Percentiles rank a stretch among this genome's conserved stretches.
Evolutionary conservation across 2,113 vertebrate species (phyloP).

Genomic region (Chamaetylas fuelleborni): DNA sequence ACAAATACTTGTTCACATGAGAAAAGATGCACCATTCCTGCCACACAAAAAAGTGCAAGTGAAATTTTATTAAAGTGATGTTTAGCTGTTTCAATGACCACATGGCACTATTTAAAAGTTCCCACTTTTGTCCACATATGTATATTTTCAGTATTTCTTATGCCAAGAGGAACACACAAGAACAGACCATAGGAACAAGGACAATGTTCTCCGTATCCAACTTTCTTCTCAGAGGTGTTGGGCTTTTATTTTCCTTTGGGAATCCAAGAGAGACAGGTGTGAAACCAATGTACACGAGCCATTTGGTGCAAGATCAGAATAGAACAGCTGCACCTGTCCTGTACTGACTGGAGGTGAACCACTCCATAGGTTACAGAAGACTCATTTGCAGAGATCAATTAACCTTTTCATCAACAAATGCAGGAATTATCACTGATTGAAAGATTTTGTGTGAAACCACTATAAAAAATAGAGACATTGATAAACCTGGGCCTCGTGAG

Average conservation of each 20-base stretch:
- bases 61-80: not conserved
- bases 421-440: not conserved
- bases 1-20: not conserved
- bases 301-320: not conserved
- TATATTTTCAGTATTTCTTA: not conserved
- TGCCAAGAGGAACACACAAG: fast-evolving
- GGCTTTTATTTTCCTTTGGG: not conserved
- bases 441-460: not conserved
- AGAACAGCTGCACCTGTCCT: fast-evolving
- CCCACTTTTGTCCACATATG: not conserved
- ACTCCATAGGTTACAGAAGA: not conserved
- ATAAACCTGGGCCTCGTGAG: not conserved
- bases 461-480: not conserved
- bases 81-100: not conserved
- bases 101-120: not conserved
- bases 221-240: not conserved
- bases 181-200: not conserved
- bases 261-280: not conserved
- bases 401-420: not conserved
- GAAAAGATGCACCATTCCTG: not conserved
- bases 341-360: not conserved
- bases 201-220: fast-evolving
- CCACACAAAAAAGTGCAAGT: not conserved
- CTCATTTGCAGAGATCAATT: not conserved
- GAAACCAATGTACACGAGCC: not conserved